A percentile compares a stretch with the other conserved stretches of the same genome.
Conservation (phyloP, 1,140 invertebrate genomes). For the Macrobrachium rosenbergii region DNA sequence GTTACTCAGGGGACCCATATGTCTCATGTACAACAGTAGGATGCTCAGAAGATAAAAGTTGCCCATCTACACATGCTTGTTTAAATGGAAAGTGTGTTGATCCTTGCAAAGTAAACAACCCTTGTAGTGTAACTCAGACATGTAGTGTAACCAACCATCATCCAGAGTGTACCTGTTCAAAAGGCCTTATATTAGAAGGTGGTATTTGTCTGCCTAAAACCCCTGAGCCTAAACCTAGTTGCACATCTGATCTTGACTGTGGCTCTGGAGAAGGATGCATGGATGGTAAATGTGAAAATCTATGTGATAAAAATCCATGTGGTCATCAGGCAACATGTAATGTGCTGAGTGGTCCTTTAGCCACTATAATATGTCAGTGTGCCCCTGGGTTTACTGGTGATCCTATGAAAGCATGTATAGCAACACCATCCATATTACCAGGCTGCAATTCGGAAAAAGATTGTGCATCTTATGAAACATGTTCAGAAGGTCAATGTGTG, state of each 20-base stretch:
- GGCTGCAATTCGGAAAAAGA: conserved; percentile 85
- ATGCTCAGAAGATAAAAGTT: conserved; percentile 80
- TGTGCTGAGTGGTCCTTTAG: conserved; percentile 65
- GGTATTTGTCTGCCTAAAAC: conserved; percentile 80
- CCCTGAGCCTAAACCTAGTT: conserved; percentile 83
- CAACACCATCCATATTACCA: conserved; percentile 78
- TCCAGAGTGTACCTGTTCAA: conserved; percentile 68
- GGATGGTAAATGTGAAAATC: conserved; percentile 79
- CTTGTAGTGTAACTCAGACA: conserved; percentile 83
- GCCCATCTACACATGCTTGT: conserved; percentile 80
- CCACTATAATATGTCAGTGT: conserved; percentile 67
- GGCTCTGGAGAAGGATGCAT: conserved; percentile 83
- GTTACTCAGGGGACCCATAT: conserved; percentile 86
- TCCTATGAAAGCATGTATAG: conserved; percentile 79
- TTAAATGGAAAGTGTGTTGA: conserved; percentile 80
- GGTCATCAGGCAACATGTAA: conserved; percentile 82
- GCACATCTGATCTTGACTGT: conserved; percentile 85
- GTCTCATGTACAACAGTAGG: conserved; percentile 81
- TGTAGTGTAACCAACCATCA: conserved; percentile 75
- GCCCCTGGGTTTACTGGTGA: conserved; percentile 67
- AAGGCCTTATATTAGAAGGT: conserved; percentile 68
- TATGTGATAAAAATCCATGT: conserved; percentile 78
- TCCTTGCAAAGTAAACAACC: conserved; percentile 80
- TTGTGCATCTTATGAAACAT: conserved; percentile 88
- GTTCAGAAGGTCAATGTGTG: conserved; percentile 83